Conservation (phyloP, 2,113 vertebrate species). For the Gymnarchus niloticus region DNA sequence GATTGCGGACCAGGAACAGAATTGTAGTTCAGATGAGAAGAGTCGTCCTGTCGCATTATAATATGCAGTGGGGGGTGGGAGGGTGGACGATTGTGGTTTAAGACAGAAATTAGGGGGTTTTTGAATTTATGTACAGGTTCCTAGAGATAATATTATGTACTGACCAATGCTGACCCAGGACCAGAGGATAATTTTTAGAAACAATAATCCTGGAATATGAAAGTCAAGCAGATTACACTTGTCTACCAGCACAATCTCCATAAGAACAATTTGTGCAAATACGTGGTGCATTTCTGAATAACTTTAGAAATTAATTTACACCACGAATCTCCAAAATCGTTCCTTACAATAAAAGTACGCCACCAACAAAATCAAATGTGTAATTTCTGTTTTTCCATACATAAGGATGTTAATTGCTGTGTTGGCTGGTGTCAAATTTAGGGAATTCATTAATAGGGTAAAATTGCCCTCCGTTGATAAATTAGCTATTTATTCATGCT, state of each 20-base stretch:
- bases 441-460: conserved; percentile 17
- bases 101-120: conserved; percentile 1
- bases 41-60: not conserved
- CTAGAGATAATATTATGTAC: not conserved
- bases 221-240: conserved; percentile 16
- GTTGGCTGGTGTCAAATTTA: not conserved
- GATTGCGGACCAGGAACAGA: conserved; percentile 6
- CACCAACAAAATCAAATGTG: not conserved
- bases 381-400: conserved; percentile 12
- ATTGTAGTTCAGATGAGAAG: not conserved
- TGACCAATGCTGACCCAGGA: not conserved
- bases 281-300: conserved; percentile 8
- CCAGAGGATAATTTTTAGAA: conserved; percentile 8
- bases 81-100: not conserved
- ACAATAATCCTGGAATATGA: not conserved
- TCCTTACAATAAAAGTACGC: conserved; percentile 7
- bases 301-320: conserved; percentile 5
- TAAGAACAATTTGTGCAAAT: conserved; percentile 20
- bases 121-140: conserved; percentile 2
- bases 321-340: not conserved
- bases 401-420: conserved; percentile 3
- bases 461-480: conserved; percentile 22
- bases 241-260: conserved; percentile 12
- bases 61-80: not conserved
- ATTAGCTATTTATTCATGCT: conserved; percentile 17